phyloP scores from a whole-genome alignment of 2,888 invertebrate genomes.

The Acronicta aceris region DNA sequence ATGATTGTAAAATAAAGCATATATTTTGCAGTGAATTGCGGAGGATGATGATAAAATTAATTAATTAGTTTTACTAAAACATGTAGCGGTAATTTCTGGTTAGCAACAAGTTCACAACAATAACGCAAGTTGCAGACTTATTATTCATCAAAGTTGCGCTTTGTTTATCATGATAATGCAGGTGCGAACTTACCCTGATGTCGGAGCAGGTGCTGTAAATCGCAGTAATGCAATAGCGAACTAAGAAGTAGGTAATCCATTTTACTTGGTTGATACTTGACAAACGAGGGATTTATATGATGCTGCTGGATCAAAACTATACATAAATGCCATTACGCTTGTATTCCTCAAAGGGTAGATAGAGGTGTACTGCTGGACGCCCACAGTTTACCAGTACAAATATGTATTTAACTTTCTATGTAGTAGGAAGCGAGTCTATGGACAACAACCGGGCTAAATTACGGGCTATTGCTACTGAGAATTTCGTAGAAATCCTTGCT shows the following conservation, averaged over 20 bases:
- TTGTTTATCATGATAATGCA: constrained; percentile 52
- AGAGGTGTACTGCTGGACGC: no score
- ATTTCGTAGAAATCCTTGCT: no score
- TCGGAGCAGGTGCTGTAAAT: constrained; percentile 50
- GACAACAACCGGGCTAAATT: no score
- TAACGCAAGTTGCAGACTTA: constrained; percentile 39
- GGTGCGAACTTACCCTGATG: constrained; percentile 42
- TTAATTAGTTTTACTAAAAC: background rate
- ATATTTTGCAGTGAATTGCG: no score
- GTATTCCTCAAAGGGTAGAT: no score
- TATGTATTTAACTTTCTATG: no score
- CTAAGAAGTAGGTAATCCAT: constrained; percentile 47
- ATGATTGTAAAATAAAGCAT: no score
- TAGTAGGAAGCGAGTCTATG: no score
- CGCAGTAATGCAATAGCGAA: constrained; percentile 46
- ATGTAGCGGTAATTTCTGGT: constrained; percentile 24
- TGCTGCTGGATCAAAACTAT: no score
- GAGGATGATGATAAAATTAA: background rate
- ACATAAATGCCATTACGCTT: no score
- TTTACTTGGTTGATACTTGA: constrained; percentile 50
- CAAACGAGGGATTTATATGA: background rate
- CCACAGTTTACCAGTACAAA: no score
- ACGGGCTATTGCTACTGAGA: no score
- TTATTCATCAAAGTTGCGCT: constrained; percentile 48
- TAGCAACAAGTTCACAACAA: constrained; percentile 41